Base-by-base conservation (phyloP, 2,113 vertebrate genomes). In the Epinephelus cyanopodus region DNA sequence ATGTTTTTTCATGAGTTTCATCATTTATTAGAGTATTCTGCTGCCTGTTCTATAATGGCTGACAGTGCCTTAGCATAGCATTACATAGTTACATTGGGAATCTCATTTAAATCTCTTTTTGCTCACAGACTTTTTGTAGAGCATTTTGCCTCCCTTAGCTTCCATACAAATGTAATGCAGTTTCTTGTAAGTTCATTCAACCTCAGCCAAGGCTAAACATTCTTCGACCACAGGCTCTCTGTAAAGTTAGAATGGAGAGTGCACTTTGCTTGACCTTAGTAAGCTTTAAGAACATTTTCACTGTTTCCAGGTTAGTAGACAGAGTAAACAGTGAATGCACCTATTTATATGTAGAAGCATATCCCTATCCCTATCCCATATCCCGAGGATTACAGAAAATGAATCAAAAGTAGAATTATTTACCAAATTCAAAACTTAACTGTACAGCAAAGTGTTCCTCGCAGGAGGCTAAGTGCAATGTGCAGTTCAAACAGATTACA, bases 401-500 rank as follows among this genome's bases (percentile, higher is more conserved):
- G 1, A 54, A 62, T 21, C 37, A 50, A 33, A 67, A 66, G 54
- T 3, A 18, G 13, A 65, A 63, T 53, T 39, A 63, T 77, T 58
- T 7, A 3, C 8, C 12, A 27, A 29, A 70, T 48, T 29, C 54
- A 79, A 72, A 61, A 45, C 62, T 72, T 52, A 53, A 39, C 39
- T 52, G 61, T 45, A 11, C 37, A 45, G 23, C 23, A 60, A 54
- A 65, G 71, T 47, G 72, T 23, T 53, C 25, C 33, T 37, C 21
- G 52, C 53, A 65, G 74, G 39, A 52, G 80, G 48, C 52, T 74
- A 74, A 86, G 77, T 72, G 77, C 48, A 50, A 23, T 74, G 74
- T 74, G 72, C 6, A 74, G 60, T 88, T 86, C 61, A 86, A 64
- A 72, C 11, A 45, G 88, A 91, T 81, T 88, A 88, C 71, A 82